Conservation (phyloP, 2,113 vertebrate species). For the Cinclus cinclus region DNA sequence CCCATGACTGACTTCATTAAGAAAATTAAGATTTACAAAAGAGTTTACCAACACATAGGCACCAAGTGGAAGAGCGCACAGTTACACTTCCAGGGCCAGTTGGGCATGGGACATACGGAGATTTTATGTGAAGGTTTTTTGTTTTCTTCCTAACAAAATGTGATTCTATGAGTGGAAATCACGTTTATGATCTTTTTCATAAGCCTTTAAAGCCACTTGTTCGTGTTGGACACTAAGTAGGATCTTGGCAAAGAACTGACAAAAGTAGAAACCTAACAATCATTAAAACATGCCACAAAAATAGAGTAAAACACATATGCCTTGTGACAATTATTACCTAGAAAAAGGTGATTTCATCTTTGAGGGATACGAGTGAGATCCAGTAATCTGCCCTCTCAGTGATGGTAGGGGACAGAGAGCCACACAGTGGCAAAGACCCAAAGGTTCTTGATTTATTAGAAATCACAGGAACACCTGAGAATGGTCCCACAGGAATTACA, state of each 20-base stretch:
- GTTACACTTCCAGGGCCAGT: not conserved
- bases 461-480: not conserved
- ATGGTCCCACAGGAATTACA: not conserved
- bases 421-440: not conserved
- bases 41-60: not conserved
- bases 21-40: conserved; percentile 49
- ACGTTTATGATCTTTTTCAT: conserved; percentile 62
- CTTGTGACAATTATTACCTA: conserved; percentile 41
- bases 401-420: not conserved
- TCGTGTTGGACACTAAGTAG: conserved; percentile 47
- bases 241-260: conserved; percentile 41
- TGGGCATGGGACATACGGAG: not conserved
- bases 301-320: conserved; percentile 35
- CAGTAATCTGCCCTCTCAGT: not conserved
- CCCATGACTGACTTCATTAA: conserved; percentile 38
- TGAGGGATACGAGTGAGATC: not conserved
- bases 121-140: conserved; percentile 3
- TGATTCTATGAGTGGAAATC: conserved; percentile 15
- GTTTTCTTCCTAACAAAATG: conserved; percentile 19
- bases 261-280: conserved; percentile 33
- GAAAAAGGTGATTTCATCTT: not conserved
- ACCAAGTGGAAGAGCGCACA: not conserved
- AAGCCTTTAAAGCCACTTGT: conserved; percentile 60
- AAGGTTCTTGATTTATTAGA: not conserved
- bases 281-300: conserved; percentile 37